Evolutionary conservation across 2,888 invertebrate genomes (phyloP).

Genomic region (Pinctada fucata): DNA sequence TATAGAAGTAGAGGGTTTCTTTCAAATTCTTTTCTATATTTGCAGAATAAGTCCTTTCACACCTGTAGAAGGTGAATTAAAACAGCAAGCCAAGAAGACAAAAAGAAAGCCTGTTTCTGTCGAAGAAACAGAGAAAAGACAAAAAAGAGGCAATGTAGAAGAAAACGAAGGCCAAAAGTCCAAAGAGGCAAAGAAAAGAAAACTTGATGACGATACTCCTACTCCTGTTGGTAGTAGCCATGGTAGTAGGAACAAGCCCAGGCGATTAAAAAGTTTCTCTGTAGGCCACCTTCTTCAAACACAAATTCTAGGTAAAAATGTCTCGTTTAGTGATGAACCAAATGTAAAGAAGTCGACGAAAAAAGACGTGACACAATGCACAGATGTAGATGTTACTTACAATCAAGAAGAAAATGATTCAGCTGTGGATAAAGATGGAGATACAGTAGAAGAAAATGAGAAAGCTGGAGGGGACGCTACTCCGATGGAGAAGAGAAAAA

Average conservation of each 20-base stretch:
- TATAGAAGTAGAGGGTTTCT: too few species aligned
- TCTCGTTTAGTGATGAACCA: neutral
- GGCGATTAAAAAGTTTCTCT: too few species aligned
- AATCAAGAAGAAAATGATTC: too few species aligned
- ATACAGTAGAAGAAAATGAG: neutral
- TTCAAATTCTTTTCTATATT: too few species aligned
- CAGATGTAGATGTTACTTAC: neutral
- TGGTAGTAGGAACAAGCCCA: too few species aligned
- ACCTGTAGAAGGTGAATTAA: too few species aligned
- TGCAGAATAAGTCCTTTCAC: too few species aligned
- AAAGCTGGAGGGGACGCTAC: neutral
- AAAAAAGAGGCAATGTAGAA: neutral
- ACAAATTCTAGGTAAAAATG: neutral
- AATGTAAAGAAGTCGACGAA: slow-evolving; percentile 2
- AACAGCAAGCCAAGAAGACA: neutral
- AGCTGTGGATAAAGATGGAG: neutral
- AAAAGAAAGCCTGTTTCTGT: neutral
- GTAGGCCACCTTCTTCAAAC: too few species aligned
- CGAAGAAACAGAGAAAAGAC: neutral
- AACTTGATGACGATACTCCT: too few species aligned
- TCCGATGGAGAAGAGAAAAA: slow-evolving; percentile 3
- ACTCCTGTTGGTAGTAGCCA: too few species aligned
- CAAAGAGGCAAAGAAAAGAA: neutral
- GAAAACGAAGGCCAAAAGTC: neutral
- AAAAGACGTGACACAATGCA: neutral